Evolutionary conservation across 2,888 invertebrate species (phyloP), one percentile per base, ranked within the genome.

Genomic region (Cerastoderma edule): DNA sequence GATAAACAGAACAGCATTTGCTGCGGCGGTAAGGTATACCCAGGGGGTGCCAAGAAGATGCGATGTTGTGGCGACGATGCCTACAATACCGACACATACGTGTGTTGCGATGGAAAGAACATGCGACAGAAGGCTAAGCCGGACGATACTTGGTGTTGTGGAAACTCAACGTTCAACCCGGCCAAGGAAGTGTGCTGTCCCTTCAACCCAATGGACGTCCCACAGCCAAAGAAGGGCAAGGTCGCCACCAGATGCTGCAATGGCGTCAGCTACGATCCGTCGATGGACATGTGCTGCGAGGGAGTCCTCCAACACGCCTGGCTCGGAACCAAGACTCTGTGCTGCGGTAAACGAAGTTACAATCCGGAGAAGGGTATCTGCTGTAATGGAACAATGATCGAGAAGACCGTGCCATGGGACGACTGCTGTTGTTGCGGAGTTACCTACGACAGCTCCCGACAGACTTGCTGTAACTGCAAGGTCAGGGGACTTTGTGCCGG

Each of bases 341-440:
- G 79, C 22, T 79, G 79, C 44, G 75, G 72, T 30, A 39, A 63
- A 46, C 57, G 75, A 56, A 79, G 79, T 50, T 79, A 79, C 64
- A 79, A 79, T 46, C 79, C 79, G 35, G 79, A 79, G 53, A 68
- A 66, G 44, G 75, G 79, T 19, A 22, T 75, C n/a, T 79, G 79
- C 50, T 75, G 72, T 53, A 75, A 79, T 48, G 72, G 75, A 19
- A 65, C 60, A 13, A 65, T 79, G 57, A 63, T 79, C n/a, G 72
- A 72, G 60, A 79, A 79, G 50, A 75, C 60, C 27, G 50, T 79
- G 2, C 75, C 75, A 24, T 75, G 72, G 72, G 78, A 79, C 33
- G 78, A 79, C 63, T 79, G 79, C 33, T 79, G 75, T 46, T 79
- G 79, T 53, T 75, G 75, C 28, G 69, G 69, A 33, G 72, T 72